phyloP scores from a whole-genome alignment of 2,888 invertebrate genomes.

The Netelia inedita region DNA sequence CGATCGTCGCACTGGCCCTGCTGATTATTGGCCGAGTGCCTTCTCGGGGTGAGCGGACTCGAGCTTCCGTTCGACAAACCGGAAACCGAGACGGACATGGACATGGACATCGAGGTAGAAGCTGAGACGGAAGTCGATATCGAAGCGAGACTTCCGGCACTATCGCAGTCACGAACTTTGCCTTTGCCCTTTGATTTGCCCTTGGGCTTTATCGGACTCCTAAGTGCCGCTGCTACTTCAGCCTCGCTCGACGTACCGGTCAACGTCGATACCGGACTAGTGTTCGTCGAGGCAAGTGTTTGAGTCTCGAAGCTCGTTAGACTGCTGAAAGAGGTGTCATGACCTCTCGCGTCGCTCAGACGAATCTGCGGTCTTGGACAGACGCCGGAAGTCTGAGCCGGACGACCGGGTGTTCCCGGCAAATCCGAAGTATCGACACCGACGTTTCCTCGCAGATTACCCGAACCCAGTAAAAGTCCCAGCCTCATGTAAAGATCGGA shows the following conservation, averaged over 20 bases:
- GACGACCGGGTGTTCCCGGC: slow-evolving; percentile 71
- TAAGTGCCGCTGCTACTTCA: slow-evolving; percentile 87
- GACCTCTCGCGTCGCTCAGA: slow-evolving; percentile 74
- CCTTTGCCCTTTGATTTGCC: slow-evolving; percentile 81
- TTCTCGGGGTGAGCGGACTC: slow-evolving; percentile 90
- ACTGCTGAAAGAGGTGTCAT: slow-evolving; percentile 86
- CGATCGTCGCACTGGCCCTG: slow-evolving; percentile 89
- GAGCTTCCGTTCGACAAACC: slow-evolving; percentile 93
- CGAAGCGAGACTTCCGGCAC: slow-evolving; percentile 89
- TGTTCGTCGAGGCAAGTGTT: slow-evolving; percentile 92
- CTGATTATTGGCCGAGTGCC: slow-evolving; percentile 92
- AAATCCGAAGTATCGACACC: slow-evolving; percentile 80
- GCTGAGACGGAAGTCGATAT: slow-evolving; percentile 83
- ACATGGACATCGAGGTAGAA: slow-evolving; percentile 86
- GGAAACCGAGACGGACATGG: slow-evolving; percentile 91
- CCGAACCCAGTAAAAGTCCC: slow-evolving; percentile 92
- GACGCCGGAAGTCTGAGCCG: slow-evolving; percentile 65
- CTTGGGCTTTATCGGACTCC: slow-evolving; percentile 83
- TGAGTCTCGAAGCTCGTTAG: slow-evolving; percentile 87
- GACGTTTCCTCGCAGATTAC: slow-evolving; percentile 86
- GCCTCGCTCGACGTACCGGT: slow-evolving; percentile 91
- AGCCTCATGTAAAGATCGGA: slow-evolving; percentile 94
- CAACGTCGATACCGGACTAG: slow-evolving; percentile 95
- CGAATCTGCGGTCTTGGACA: slow-evolving; percentile 73
- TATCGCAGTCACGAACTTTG: slow-evolving; percentile 86